Percentiles rank a stretch among this genome's conserved stretches.
Evolutionary conservation across 2,113 vertebrate genomes (phyloP).

Genomic region (Balaeniceps rex): DNA sequence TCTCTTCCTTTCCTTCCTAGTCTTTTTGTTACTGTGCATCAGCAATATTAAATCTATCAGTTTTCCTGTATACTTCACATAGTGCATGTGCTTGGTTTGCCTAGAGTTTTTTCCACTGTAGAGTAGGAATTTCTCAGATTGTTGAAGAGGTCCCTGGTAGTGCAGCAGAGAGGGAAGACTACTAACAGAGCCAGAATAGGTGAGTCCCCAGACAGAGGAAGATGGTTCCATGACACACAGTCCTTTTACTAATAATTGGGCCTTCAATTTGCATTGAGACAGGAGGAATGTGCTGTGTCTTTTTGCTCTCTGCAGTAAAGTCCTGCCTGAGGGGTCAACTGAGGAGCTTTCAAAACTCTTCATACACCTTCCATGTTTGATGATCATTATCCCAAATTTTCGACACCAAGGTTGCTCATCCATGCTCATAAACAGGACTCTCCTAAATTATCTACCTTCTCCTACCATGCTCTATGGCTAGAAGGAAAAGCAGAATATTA

Average conservation of each 20-base stretch:
- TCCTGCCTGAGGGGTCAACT: background rate
- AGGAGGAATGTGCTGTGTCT: background rate
- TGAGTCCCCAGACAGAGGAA: background rate
- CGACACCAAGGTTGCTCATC: background rate
- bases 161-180: background rate
- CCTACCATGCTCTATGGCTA: background rate
- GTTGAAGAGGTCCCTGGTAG: background rate
- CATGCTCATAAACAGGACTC: background rate
- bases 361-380: background rate
- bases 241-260: background rate
- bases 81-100: background rate
- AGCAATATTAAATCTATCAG: background rate
- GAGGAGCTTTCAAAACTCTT: background rate
- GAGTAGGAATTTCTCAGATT: background rate
- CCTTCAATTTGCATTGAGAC: background rate
- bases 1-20: background rate
- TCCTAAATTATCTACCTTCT: background rate
- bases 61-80: background rate
- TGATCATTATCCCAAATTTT: background rate
- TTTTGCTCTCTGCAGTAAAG: background rate
- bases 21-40: background rate
- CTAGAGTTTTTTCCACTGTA: background rate
- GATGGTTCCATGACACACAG: background rate
- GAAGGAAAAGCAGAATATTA: background rate
- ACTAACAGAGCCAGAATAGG: background rate